Conservation (phyloP, 2,888 invertebrate genomes). For the Sericinus montela region DNA sequence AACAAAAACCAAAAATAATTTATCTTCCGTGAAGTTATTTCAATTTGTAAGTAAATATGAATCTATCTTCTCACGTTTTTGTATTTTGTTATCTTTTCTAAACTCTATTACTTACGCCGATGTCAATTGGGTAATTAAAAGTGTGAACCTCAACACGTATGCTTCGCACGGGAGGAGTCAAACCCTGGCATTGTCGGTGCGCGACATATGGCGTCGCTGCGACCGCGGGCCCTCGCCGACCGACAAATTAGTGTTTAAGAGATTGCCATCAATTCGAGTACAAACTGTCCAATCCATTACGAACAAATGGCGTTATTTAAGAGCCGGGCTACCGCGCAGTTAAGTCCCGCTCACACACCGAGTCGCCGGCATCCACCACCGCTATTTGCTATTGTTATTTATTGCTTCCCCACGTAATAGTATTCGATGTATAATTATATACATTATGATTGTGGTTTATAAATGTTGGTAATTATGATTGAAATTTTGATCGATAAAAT, state of each 20-base stretch:
- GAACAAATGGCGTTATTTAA: constrained; percentile 65
- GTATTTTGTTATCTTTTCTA: too few species aligned
- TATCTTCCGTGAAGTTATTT: too few species aligned
- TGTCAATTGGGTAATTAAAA: neutral
- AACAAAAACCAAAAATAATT: too few species aligned
- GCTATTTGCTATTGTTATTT: constrained; percentile 15
- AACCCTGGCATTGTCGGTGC: constrained; percentile 13
- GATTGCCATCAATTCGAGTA: constrained; percentile 63
- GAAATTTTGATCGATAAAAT: too few species aligned
- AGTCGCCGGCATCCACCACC: constrained; percentile 11
- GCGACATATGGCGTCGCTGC: constrained; percentile 64
- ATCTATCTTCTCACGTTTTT: too few species aligned
- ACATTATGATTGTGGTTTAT: neutral
- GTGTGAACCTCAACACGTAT: neutral
- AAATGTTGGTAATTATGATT: neutral
- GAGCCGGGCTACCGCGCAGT: constrained; percentile 14
- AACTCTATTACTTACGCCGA: neutral
- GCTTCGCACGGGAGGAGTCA: neutral
- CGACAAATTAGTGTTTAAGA: constrained; percentile 69
- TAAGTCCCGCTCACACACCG: constrained; percentile 13
- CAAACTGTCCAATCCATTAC: constrained; percentile 67
- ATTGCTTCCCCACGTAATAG: constrained; percentile 5
- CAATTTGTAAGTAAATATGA: too few species aligned
- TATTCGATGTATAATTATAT: neutral
- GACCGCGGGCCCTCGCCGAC: constrained; percentile 28